Evolutionary conservation across 2,113 vertebrate species (phyloP).

Genomic region (Aptenodytes patagonicus): DNA sequence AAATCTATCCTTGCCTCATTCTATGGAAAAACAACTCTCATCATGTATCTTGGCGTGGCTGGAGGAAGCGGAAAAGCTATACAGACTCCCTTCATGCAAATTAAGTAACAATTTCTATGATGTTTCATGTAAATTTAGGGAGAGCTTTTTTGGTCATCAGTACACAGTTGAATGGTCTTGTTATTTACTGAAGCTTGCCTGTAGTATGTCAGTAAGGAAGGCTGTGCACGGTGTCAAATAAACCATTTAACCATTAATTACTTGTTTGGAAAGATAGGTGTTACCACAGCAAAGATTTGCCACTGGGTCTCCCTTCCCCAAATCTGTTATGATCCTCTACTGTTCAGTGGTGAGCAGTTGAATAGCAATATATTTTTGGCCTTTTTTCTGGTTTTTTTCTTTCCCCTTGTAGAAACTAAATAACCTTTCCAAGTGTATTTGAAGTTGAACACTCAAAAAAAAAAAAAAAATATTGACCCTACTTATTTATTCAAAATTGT

Average conservation of each 20-base stretch:
- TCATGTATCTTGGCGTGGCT: not conserved
- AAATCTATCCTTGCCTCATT: not conserved
- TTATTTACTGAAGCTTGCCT: not conserved
- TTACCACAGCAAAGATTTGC: not conserved
- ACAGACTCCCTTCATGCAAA: not conserved
- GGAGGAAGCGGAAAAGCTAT: not conserved
- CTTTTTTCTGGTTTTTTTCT: not conserved
- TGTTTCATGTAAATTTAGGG: not conserved
- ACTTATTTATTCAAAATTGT: not conserved
- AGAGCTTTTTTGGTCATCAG: not conserved
- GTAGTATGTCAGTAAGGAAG: not conserved
- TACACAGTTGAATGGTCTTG: not conserved
- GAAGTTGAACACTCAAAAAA: not conserved
- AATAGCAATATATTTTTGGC: not conserved
- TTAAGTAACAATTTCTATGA: not conserved
- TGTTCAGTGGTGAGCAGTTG: not conserved
- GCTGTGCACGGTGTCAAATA: not conserved
- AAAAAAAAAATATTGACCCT: not conserved
- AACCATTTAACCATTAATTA: not conserved
- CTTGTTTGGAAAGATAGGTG: not conserved
- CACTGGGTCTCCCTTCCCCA: not conserved
- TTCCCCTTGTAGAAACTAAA: not conserved
- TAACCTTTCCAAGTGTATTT: not conserved
- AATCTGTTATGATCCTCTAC: not conserved
- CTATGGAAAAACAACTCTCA: not conserved